phyloP scores from a whole-genome alignment of 2,797 vertebrate genomes.

The Hydrolagus colliei region DNA sequence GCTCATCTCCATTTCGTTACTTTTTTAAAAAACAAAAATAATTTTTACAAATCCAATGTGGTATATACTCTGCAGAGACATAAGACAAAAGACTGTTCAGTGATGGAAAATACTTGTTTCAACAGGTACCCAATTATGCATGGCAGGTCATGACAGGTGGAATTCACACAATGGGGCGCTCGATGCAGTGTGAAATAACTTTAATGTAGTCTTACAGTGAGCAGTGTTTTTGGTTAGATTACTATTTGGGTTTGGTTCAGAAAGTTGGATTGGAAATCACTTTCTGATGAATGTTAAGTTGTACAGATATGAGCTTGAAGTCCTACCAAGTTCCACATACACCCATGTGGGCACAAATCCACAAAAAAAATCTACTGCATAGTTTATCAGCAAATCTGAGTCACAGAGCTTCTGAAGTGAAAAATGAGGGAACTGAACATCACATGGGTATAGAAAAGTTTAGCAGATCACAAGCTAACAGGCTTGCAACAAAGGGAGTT shows the following conservation, averaged over 20 bases:
- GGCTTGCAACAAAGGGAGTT: too few species aligned
- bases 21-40: not conserved
- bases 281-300: constrained; percentile 24
- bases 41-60: too few species aligned
- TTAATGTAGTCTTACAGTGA: constrained; percentile 1
- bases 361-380: constrained; percentile 19
- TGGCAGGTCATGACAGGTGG: too few species aligned
- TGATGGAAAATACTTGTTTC: too few species aligned
- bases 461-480: constrained; percentile 16
- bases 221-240: constrained; percentile 20
- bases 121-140: too few species aligned
- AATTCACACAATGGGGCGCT: too few species aligned
- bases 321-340: not conserved
- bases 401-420: constrained; percentile 27
- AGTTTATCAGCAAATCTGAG: constrained; percentile 24
- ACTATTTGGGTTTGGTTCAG: not conserved
- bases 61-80: too few species aligned
- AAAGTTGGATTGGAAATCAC: constrained; percentile 5
- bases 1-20: not conserved
- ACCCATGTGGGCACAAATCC: constrained; percentile 24
- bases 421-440: constrained; percentile 23
- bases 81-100: too few species aligned
- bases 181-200: not conserved
- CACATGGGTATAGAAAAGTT: constrained; percentile 27
- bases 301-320: constrained; percentile 24